Evolutionary conservation across 2,888 invertebrate genomes (phyloP), one percentile per base, ranked within the genome.

Genomic region (Dryobota labecula): DNA sequence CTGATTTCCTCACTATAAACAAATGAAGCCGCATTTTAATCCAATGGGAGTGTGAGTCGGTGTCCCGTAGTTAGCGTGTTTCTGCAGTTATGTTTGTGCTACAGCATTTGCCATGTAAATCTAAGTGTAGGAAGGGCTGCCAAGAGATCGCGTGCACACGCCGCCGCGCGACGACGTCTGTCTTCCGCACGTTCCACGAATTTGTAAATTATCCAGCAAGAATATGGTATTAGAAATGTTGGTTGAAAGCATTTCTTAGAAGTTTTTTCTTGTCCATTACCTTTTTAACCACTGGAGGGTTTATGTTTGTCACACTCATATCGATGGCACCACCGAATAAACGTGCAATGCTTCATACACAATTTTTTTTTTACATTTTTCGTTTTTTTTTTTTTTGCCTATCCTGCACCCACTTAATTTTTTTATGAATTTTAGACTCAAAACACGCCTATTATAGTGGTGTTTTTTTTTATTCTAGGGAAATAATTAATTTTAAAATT

Each of bases 71-170:
- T 80, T 81, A 73, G 75, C 80, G 82, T 77, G 80, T 74, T 72
- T 45, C 70, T 76, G 66, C 75, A 82, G 76, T 73, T 56, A 80
- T 78, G 79, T 82, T 78, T 74, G 80, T 75, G 69, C 80, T 72
- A 75, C 73, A 84, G 78, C 84, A 84, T 85, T 88, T 83, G 82
- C 83, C 75, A 80, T 82, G 86, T 83, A 86, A 84, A 87, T 85
- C 78, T 80, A 82, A 84, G 81, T 84, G 83, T 78, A 77, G 72
- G 70, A 74, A 69, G 56, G 62, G 67, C 71, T 86, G 85, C 87
- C 88, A 88, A 86, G 80, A 83, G 73, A 63, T 87, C 82, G 85
- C 85, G 86, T 81, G 86, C 78, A 76, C 53, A 36, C 67, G 65
- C 64, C 73, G 62, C 45, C 51, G 27, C 58, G 79, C 53, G 76